Conservation (phyloP, 2,797 vertebrate species). For the Sebastes oblongus region DNA sequence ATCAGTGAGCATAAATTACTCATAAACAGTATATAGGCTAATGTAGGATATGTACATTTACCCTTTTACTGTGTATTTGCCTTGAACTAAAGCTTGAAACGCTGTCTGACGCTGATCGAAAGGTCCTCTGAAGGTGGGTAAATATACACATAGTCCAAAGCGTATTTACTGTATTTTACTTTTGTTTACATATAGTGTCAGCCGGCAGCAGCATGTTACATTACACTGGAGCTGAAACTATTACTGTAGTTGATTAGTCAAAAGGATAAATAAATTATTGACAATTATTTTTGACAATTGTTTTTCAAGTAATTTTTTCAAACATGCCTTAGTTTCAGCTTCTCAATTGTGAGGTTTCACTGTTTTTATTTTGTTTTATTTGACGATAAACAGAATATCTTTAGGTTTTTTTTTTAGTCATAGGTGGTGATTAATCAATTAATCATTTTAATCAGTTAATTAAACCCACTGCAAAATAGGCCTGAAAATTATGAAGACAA, state of each 20-base stretch:
- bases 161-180: neutral
- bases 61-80: neutral
- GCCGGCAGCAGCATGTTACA: neutral
- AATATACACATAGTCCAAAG: neutral
- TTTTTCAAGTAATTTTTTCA: neutral
- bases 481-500: neutral
- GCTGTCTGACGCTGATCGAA: neutral
- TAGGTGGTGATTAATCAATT: neutral
- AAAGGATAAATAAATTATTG: neutral
- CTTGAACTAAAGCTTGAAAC: slow-evolving; percentile 3
- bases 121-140: neutral
- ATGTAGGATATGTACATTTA: neutral
- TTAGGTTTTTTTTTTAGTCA: too few species aligned
- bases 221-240: neutral
- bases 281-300: neutral
- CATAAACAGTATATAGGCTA: neutral
- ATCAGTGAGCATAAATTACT: neutral
- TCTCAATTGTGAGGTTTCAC: neutral
- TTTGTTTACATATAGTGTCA: neutral
- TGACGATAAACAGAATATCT: too few species aligned
- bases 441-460: neutral
- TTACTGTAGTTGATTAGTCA: neutral
- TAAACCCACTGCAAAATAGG: neutral
- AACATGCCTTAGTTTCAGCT: neutral
- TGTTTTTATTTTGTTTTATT: neutral